Percentiles rank a stretch among this genome's conserved stretches.
Conservation (phyloP, 1,140 invertebrate species). For the Atopsyche davidsoni region DNA sequence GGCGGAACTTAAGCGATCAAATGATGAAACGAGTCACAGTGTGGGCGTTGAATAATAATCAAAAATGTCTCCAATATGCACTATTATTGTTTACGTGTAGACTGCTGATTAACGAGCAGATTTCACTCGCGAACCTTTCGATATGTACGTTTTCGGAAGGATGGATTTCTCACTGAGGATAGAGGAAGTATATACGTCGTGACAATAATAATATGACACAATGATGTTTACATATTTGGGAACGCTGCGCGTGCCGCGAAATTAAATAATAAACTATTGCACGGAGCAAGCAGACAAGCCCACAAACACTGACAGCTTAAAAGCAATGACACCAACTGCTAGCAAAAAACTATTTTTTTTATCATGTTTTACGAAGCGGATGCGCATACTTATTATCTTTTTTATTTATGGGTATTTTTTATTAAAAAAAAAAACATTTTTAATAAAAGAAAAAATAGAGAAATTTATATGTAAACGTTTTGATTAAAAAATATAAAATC, state of each 20-base stretch:
- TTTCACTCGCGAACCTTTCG: too few relatives aligned
- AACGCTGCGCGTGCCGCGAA: conserved; percentile 13
- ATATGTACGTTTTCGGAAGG: background rate
- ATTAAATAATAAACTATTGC: conserved; percentile 15
- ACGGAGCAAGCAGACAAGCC: conserved; percentile 9
- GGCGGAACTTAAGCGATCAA: background rate
- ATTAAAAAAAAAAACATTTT: too few relatives aligned
- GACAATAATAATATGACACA: too few relatives aligned
- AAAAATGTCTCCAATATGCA: conserved; percentile 1
- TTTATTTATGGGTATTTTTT: too few relatives aligned
- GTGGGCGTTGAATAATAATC: conserved; percentile 8
- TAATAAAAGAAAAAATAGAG: too few relatives aligned
- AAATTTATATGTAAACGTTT: too few relatives aligned
- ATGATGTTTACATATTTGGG: conserved; percentile 19
- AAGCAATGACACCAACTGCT: too few relatives aligned
- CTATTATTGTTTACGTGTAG: background rate
- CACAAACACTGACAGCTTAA: conserved; percentile 18
- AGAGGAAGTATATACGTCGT: too few relatives aligned
- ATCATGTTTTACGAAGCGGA: too few relatives aligned
- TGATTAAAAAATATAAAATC: too few relatives aligned
- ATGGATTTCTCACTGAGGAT: background rate
- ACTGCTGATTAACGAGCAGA: background rate
- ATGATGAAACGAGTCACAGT: background rate
- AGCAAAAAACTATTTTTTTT: too few relatives aligned
- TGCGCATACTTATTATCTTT: too few relatives aligned